Conservation (phyloP, 2,113 vertebrate genomes). For the Tachysurus vachellii region DNA sequence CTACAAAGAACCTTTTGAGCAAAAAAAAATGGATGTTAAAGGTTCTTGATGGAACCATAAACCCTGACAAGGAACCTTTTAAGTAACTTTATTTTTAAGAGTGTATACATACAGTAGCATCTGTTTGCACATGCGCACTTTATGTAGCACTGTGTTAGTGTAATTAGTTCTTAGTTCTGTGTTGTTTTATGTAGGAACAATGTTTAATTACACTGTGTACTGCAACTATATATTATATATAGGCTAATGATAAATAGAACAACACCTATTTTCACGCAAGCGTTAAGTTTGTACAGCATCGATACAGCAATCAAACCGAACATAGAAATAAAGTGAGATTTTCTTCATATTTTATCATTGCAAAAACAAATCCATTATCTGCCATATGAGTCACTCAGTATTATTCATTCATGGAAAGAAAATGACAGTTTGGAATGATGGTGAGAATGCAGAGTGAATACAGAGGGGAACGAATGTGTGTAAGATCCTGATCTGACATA, state of each 20-base stretch:
- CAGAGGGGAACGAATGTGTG: constrained; percentile 69
- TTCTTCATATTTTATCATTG: constrained; percentile 6
- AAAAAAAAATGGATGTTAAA: too few relatives aligned
- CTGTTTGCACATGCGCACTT: too few relatives aligned
- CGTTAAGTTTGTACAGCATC: background rate
- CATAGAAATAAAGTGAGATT: background rate
- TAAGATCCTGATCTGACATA: constrained; percentile 72
- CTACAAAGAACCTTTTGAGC: too few relatives aligned
- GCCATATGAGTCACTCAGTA: constrained; percentile 29
- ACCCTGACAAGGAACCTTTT: too few relatives aligned
- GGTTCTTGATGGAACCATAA: too few relatives aligned
- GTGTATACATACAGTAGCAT: too few relatives aligned
- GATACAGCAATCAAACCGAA: background rate
- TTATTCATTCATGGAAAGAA: constrained; percentile 39
- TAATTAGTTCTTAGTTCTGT: too few relatives aligned
- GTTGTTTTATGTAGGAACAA: background rate
- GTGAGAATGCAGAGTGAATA: constrained; percentile 40
- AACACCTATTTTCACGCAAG: background rate
- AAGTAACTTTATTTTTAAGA: too few relatives aligned
- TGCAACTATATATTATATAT: too few relatives aligned
- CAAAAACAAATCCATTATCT: constrained; percentile 41
- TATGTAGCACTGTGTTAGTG: too few relatives aligned
- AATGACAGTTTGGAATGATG: constrained; percentile 42
- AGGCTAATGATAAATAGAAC: too few relatives aligned
- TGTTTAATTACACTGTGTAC: too few relatives aligned